Evolutionary conservation across 2,888 invertebrate species (phyloP), one percentile per base, ranked within the genome.

Genomic region (Apamea monoglypha): DNA sequence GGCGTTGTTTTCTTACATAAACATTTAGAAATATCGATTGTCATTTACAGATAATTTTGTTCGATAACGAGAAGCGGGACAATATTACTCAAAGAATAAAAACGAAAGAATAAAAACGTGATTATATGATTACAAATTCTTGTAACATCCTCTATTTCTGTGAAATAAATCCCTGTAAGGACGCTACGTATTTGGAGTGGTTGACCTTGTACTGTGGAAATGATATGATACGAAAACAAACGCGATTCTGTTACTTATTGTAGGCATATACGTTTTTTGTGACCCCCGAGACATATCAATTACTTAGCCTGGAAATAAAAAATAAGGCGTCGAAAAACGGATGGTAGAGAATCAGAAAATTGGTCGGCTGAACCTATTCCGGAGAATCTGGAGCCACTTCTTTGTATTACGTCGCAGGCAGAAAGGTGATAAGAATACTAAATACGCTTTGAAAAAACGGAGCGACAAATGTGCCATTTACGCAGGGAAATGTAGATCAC

Each of bases 211-310:
- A 80, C 72, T 12, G 50, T 82, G 78, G 68, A 86, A 88, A 87
- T 84, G 81, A 90, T 87, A 87, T 81, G 74, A 74, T 85, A 76
- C 74, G 78, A 88, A 82, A 85, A 89, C 80, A 85, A 80, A 86
- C 76, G 82, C 81, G 73, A 88, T 88, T 83, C 61, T 87, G 86
- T 86, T 85, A 88, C 85, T 82, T 84, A 85, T 84, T 78, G 85
- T 83, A 67, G 76, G 81, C 81, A 76, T 72, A 74, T 78, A 83
- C 69, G 73, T 79, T 88, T 89, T 89, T 88, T 88, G 87, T 80
- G 76, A 76, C 80, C 73, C 72, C 69, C 25, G 78, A 85, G 81
- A 87, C 76, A 80, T 85, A 88, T 85, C 90, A 87, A 87, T 89
- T 90, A 85, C 81, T 83, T 76, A 76, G 67, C 69, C 73, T 50